These are phyloP conservation scores for Molorchus minor DNA, from an alignment of 2,888 invertebrate genomes.

Conservation along the genomic window DNA sequence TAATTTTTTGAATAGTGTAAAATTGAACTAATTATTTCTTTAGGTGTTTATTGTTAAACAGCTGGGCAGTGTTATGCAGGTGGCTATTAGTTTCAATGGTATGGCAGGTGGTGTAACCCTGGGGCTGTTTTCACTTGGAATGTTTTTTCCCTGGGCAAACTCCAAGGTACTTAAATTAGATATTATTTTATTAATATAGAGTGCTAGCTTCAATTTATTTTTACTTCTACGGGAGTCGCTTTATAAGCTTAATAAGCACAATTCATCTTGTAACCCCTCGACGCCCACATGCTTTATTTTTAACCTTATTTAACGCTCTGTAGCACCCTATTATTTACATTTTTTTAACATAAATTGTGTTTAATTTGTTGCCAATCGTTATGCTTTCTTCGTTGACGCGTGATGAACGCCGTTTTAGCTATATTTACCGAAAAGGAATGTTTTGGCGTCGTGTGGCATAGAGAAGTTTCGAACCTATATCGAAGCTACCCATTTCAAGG, in stretches of 20 bases:
- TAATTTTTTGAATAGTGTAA: no score
- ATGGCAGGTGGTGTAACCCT: constrained; percentile 89
- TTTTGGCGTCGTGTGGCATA: no score
- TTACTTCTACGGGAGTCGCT: neutral
- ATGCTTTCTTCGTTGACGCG: no score
- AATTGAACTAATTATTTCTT: no score
- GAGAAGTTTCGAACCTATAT: no score
- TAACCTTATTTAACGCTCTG: neutral
- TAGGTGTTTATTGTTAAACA: constrained; percentile 85
- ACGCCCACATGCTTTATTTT: neutral
- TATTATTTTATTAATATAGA: neutral
- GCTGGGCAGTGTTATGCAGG: constrained; percentile 88
- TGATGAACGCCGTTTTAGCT: no score
- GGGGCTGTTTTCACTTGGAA: constrained; percentile 87
- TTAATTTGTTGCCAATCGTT: no score
- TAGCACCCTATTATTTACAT: neutral
- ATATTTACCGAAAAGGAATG: no score
- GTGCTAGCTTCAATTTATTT: neutral
- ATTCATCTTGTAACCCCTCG: neutral
- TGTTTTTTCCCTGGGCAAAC: constrained; percentile 90
- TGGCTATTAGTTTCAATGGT: constrained; percentile 88
- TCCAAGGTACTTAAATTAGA: constrained; percentile 74
- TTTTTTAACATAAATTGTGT: neutral
- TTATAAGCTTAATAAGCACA: no score
- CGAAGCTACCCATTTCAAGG: no score